phyloP scores from a whole-genome alignment of 2,113 vertebrate genomes.

The Paralichthys olivaceus region DNA sequence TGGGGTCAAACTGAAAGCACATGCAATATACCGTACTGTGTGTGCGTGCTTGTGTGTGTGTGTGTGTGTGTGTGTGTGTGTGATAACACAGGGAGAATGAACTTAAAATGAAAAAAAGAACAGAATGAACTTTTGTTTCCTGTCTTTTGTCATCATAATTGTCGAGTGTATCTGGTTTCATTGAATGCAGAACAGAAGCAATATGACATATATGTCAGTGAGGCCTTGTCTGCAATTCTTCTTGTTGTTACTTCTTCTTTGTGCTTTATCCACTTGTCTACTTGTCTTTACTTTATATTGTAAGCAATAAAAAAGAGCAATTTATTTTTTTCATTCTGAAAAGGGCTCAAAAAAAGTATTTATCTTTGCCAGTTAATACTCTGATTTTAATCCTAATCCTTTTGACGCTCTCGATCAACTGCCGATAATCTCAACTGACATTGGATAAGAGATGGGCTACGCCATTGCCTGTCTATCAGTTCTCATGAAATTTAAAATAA shows the following conservation, averaged over 20 bases:
- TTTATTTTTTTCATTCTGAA: background rate
- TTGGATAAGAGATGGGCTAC: background rate
- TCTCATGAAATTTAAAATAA: no score
- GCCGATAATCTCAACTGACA: no score
- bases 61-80: background rate
- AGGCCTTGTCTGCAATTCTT: background rate
- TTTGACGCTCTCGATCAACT: no score
- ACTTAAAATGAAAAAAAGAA: background rate
- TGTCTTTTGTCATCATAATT: background rate
- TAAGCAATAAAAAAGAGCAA: background rate
- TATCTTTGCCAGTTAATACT: background rate
- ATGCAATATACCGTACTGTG: background rate
- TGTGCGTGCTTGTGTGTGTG: background rate
- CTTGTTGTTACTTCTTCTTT: background rate
- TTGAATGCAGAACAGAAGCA: background rate
- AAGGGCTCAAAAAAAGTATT: background rate
- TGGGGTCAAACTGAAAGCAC: conserved; percentile 10
- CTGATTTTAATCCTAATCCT: no score
- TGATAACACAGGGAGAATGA: background rate
- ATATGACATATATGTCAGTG: background rate
- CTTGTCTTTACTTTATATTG: background rate
- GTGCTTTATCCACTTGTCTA: background rate
- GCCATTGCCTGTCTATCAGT: no score
- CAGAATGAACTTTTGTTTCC: background rate
- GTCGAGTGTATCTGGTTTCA: background rate